Evolutionary conservation across 2,888 invertebrate species (phyloP).

Genomic region (Acleris cristana): DNA sequence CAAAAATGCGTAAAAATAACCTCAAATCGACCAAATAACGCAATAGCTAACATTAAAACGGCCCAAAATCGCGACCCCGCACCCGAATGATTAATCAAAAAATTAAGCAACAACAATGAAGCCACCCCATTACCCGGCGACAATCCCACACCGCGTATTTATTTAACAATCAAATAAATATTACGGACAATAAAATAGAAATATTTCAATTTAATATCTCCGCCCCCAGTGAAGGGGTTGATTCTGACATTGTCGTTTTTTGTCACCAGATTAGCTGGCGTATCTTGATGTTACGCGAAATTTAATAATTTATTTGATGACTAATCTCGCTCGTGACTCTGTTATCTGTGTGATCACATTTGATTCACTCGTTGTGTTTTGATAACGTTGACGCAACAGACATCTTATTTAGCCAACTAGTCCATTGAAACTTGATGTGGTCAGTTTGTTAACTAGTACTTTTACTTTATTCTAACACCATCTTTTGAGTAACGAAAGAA

Average conservation of each 20-base stretch:
- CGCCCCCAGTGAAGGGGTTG: constrained; percentile 75
- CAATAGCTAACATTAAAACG: constrained; percentile 55
- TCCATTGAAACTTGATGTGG: not conserved
- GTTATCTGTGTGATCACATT: constrained; percentile 51
- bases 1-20: not conserved
- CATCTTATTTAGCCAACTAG: not conserved
- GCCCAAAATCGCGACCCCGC: constrained; percentile 68
- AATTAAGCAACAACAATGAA: constrained; percentile 81
- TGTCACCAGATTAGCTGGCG: constrained; percentile 67
- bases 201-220: constrained; percentile 82
- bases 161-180: constrained; percentile 84
- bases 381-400: constrained; percentile 45
- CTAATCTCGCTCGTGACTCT: constrained; percentile 52
- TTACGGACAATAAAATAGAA: constrained; percentile 82
- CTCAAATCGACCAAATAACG: constrained; percentile 21
- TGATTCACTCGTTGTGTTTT: constrained; percentile 42
- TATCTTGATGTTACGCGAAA: constrained; percentile 80
- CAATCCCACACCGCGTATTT: constrained; percentile 82
- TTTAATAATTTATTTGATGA: constrained; percentile 73
- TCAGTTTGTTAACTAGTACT: not conserved
- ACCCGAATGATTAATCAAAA: constrained; percentile 82
- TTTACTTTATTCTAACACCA: not conserved
- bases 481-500: not conserved
- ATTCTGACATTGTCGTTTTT: constrained; percentile 65
- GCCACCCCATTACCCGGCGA: constrained; percentile 71